These are phyloP conservation scores for Crocodylus rhombifer DNA, from an alignment of 2,797 vertebrate species.

Conservation along the genomic window DNA sequence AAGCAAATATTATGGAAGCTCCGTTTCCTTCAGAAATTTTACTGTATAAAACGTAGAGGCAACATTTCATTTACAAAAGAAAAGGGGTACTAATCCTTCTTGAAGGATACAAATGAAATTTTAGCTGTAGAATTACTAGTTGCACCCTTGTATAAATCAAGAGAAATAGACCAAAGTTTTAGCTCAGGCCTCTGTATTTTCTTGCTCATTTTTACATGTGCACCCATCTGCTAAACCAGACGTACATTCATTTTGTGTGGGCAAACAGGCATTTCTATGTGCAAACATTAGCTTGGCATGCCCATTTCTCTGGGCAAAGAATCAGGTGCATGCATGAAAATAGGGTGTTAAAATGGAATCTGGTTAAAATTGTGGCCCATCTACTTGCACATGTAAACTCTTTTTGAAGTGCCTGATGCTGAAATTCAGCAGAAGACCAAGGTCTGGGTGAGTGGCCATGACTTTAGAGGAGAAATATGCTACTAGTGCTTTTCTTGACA, in stretches of 20 bases:
- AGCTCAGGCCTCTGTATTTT: slow-evolving; percentile 47
- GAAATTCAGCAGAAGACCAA: neutral
- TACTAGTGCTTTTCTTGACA: neutral
- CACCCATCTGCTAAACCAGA: slow-evolving; percentile 74
- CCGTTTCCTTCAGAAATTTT: neutral
- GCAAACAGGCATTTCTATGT: slow-evolving; percentile 63
- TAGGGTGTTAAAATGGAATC: neutral
- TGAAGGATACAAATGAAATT: neutral
- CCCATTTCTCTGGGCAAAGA: neutral
- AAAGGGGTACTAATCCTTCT: neutral
- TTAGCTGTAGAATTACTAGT: neutral
- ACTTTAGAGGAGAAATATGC: rapidly evolving
- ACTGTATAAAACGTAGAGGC: neutral
- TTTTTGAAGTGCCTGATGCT: neutral
- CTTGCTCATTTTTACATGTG: slow-evolving; percentile 59
- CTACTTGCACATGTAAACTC: rapidly evolving
- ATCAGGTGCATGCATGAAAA: neutral
- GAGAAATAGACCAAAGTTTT: neutral
- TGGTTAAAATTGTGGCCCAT: neutral
- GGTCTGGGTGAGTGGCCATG: rapidly evolving
- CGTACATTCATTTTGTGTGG: slow-evolving; percentile 69
- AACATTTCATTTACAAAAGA: neutral
- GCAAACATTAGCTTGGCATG: slow-evolving; percentile 41
- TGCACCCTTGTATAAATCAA: neutral
- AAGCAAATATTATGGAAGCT: neutral